A percentile compares a stretch with the other conserved stretches of the same genome.
These are phyloP conservation scores for Steinernema scapterisci DNA, from an alignment of 2,888 invertebrate species.

Conservation along the genomic window DNA sequence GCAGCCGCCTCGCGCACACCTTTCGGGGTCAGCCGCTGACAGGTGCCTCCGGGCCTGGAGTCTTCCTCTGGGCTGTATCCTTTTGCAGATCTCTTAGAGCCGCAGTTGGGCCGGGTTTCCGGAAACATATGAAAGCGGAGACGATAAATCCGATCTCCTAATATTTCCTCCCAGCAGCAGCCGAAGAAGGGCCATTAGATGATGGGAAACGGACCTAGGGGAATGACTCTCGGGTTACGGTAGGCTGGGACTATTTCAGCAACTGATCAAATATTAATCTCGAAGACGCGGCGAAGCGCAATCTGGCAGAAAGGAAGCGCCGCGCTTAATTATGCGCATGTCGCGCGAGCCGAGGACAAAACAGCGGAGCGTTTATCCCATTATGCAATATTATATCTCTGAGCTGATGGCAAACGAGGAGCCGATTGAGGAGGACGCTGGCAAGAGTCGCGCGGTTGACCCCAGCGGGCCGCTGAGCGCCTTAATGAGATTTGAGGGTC, in stretches of 20 bases:
- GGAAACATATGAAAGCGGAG: constrained; percentile 30
- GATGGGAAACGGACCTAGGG: constrained; percentile 21
- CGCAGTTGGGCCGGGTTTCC: neutral
- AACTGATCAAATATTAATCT: neutral
- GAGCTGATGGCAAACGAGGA: constrained; percentile 8
- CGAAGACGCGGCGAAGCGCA: constrained; percentile 27
- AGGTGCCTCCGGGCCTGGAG: neutral
- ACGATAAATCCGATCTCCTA: constrained; percentile 19
- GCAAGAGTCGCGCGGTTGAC: constrained; percentile 6
- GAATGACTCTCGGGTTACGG: constrained; percentile 11
- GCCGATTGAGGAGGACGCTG: too few species aligned
- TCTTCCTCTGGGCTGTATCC: neutral
- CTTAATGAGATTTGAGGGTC: constrained; percentile 31
- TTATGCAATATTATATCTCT: constrained; percentile 32
- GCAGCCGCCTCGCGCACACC: constrained; percentile 29
- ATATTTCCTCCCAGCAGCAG: constrained; percentile 8
- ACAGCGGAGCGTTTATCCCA: constrained; percentile 31
- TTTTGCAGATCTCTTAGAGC: neutral
- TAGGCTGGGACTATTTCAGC: constrained; percentile 9
- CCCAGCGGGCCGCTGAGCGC: neutral
- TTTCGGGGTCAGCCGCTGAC: constrained; percentile 13
- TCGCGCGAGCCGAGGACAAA: constrained; percentile 23
- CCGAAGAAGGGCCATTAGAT: constrained; percentile 6
- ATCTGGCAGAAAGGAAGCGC: constrained; percentile 27
- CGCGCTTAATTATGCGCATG: constrained; percentile 30